A percentile compares a stretch with the other conserved stretches of the same genome.
Evolutionary conservation across 2,888 invertebrate species (phyloP).

Genomic region (Tolmerus cingulatus): DNA sequence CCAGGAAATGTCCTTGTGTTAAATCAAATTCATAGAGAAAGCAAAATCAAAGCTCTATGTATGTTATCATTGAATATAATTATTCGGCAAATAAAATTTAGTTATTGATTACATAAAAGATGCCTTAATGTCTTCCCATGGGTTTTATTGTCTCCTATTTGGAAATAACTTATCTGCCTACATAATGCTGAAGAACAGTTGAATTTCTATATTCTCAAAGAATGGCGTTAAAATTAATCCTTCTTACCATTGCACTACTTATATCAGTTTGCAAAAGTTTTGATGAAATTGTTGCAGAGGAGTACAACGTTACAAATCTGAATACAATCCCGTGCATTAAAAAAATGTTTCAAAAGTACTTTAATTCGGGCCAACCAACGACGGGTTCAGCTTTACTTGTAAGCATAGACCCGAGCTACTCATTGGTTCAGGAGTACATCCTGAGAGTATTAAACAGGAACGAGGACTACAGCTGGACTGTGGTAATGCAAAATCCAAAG

Average conservation of each 20-base stretch:
- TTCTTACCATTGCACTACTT: not conserved
- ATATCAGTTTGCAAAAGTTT: not conserved
- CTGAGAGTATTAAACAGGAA: conserved; percentile 26
- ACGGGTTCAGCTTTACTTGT: conserved; percentile 45
- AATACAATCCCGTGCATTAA: conserved; percentile 43
- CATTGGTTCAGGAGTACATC: not conserved
- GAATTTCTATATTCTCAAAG: not conserved
- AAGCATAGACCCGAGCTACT: not conserved
- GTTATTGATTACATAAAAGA: not conserved
- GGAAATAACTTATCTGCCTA: not conserved
- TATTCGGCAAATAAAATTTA: not conserved
- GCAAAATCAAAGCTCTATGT: not conserved
- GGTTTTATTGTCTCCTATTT: not conserved
- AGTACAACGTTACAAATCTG: not conserved
- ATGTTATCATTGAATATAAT: not conserved
- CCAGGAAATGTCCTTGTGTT: not conserved
- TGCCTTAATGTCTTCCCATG: not conserved
- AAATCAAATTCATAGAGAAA: not conserved
- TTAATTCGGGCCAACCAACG: conserved; percentile 41
- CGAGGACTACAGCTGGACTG: conserved; percentile 40
- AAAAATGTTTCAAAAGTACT: conserved; percentile 47
- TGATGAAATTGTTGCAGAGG: not conserved
- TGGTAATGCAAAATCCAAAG: conserved; percentile 42
- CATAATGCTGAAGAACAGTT: not conserved
- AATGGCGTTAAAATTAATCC: not conserved